These are phyloP conservation scores for Gallinago undulata DNA, from an alignment of 2,113 vertebrate species.

Conservation along the genomic window DNA sequence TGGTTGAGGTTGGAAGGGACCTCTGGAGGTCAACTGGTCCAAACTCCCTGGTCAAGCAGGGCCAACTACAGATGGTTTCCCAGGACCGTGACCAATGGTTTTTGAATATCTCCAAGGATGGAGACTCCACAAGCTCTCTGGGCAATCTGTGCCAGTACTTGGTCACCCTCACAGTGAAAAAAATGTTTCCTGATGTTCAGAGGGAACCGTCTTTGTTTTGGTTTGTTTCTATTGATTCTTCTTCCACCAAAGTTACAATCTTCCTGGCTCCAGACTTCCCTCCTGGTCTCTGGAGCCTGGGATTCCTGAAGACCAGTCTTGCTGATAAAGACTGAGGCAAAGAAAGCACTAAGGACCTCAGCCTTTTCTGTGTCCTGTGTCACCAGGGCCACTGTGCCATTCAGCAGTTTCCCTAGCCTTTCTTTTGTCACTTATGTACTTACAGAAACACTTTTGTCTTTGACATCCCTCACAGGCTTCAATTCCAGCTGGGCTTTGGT, in stretches of 20 bases:
- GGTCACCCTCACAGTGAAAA: neutral
- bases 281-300: neutral
- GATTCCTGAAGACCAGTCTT: neutral
- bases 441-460: neutral
- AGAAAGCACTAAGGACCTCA: neutral
- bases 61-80: neutral
- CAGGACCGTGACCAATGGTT: neutral
- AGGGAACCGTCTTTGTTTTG: neutral
- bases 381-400: neutral
- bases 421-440: neutral
- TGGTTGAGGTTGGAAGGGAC: neutral
- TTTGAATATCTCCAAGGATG: neutral
- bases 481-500: neutral
- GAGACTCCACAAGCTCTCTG: neutral
- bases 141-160: neutral
- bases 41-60: neutral
- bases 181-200: neutral
- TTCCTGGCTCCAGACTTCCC: neutral
- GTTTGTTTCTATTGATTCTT: neutral
- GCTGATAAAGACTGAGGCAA: neutral
- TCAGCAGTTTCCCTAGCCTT: neutral
- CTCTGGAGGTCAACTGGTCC: neutral
- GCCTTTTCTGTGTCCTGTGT: neutral
- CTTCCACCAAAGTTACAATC: neutral
- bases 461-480: neutral